Evolutionary conservation across 2,113 vertebrate genomes (phyloP).

Genomic region (Girardinichthys multiradiatus): DNA sequence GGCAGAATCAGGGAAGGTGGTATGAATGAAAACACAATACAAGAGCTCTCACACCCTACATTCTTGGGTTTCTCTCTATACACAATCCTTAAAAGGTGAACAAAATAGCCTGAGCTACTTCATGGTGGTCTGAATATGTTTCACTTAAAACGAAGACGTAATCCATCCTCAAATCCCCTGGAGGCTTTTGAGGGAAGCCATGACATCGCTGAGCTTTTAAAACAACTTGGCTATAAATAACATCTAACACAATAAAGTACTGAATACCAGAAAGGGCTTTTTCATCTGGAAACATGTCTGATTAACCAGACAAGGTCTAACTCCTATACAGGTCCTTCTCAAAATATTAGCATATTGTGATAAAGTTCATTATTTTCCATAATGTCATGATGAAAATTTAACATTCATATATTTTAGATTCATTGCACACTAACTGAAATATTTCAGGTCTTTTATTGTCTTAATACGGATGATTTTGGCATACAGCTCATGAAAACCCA

Average conservation of each 20-base stretch:
- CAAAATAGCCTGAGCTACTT: slow-evolving; percentile 38
- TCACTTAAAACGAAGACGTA: slow-evolving; percentile 35
- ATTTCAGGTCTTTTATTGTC: too few species aligned
- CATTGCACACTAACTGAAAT: too few species aligned
- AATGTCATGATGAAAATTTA: too few species aligned
- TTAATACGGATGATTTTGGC: too few species aligned
- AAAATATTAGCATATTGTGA: too few species aligned
- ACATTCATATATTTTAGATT: too few species aligned
- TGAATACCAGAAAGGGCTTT: slow-evolving; percentile 5
- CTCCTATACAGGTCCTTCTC: too few species aligned
- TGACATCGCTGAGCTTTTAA: slow-evolving; percentile 38
- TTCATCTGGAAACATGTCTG: slow-evolving; percentile 14
- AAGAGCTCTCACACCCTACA: slow-evolving; percentile 18
- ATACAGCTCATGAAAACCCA: too few species aligned
- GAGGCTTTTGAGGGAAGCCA: slow-evolving; percentile 40
- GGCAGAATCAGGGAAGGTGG: slow-evolving; percentile 58
- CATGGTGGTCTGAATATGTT: slow-evolving; percentile 21
- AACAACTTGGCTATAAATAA: slow-evolving; percentile 53
- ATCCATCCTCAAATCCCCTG: slow-evolving; percentile 26
- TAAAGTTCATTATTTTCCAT: too few species aligned
- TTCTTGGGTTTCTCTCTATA: slow-evolving; percentile 41
- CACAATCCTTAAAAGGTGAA: slow-evolving; percentile 50
- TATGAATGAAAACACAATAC: slow-evolving; percentile 61
- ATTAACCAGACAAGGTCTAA: background rate
- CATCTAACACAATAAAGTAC: slow-evolving; percentile 18